These are phyloP conservation scores for Protomyctophum bolini DNA, from an alignment of 2,113 vertebrate species.

Conservation along the genomic window DNA sequence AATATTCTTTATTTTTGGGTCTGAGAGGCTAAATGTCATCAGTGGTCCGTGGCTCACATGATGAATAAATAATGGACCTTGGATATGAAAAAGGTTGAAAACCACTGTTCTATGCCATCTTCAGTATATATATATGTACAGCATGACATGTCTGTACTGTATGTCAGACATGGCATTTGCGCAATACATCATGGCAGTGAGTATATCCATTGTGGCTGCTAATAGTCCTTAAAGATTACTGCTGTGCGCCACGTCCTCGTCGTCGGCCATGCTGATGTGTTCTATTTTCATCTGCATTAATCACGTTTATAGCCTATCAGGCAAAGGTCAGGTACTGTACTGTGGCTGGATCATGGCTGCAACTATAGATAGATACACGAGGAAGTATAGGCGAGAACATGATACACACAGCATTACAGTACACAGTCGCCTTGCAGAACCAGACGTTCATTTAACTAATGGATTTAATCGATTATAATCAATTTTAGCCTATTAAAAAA, in stretches of 20 bases:
- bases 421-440: not conserved
- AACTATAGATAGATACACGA: not conserved
- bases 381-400: not conserved
- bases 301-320: not conserved
- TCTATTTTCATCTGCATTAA: not conserved
- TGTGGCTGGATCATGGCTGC: not conserved
- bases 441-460: not conserved
- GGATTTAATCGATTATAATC: too few species aligned
- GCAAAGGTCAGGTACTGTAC: not conserved
- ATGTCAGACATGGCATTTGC: constrained; percentile 1
- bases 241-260: not conserved
- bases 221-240: not conserved
- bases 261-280: not conserved
- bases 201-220: not conserved
- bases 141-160: too few species aligned
- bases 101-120: too few species aligned
- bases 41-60: too few species aligned
- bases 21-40: too few species aligned
- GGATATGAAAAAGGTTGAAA: too few species aligned
- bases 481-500: too few species aligned
- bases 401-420: not conserved
- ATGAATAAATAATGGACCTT: too few species aligned
- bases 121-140: too few species aligned
- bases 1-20: too few species aligned
- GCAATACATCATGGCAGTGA: not conserved